Evolutionary conservation across 2,113 vertebrate genomes (phyloP).

Genomic region (Chiloscyllium plagiosum): DNA sequence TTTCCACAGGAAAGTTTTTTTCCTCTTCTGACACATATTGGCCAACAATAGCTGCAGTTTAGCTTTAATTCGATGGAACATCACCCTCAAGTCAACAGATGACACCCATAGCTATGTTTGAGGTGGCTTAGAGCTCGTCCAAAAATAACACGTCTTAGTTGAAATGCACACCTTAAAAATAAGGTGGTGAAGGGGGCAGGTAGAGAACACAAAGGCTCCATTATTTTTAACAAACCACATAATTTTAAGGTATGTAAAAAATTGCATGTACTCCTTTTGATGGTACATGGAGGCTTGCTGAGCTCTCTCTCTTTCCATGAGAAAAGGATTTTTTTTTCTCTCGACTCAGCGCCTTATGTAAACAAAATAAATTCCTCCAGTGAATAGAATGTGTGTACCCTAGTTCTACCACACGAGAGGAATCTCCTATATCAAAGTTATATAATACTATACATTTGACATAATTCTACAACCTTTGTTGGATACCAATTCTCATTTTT

Average conservation of each 20-base stretch:
- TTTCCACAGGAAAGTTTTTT: background rate
- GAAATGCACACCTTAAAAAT: slow-evolving; percentile 19
- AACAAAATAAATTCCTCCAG: background rate
- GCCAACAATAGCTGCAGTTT: background rate
- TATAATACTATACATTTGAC: background rate
- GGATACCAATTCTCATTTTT: background rate
- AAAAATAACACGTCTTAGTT: slow-evolving; percentile 26
- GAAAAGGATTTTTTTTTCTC: background rate
- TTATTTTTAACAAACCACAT: slow-evolving; percentile 31
- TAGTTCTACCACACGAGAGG: background rate
- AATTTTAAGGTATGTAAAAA: slow-evolving; percentile 30
- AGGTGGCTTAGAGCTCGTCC: background rate
- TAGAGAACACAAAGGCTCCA: background rate
- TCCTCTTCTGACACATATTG: background rate
- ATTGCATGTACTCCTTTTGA: slow-evolving; percentile 21
- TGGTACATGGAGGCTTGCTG: background rate
- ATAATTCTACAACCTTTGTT: background rate
- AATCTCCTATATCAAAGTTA: background rate
- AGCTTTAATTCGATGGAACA: background rate
- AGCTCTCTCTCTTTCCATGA: background rate
- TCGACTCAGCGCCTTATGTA: background rate
- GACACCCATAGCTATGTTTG: background rate
- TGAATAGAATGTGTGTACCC: background rate
- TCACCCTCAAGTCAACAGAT: background rate
- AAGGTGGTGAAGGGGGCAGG: background rate